phyloP scores from a whole-genome alignment of 23 tunicate species.

The Trididemnum miniatum region DNA sequence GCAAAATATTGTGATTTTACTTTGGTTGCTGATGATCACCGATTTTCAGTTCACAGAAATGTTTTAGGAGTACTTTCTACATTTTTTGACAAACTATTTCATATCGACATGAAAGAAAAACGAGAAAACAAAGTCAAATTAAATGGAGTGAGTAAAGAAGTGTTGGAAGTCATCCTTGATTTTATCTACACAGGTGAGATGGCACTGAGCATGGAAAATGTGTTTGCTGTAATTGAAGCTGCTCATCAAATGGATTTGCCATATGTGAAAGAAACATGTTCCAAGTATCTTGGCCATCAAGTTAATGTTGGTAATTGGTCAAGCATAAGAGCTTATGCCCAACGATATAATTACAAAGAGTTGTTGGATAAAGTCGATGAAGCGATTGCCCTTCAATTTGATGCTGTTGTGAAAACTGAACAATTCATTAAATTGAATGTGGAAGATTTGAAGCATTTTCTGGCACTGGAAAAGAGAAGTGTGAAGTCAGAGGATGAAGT shows the following conservation, averaged over 20 bases:
- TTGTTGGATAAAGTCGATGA: neutral
- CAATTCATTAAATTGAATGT: neutral
- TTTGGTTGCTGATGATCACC: neutral
- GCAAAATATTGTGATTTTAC: conserved; percentile 5
- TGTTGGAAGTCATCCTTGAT: neutral
- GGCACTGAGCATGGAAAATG: neutral
- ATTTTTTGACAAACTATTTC: neutral
- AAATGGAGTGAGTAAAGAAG: conserved; percentile 4
- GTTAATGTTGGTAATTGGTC: neutral
- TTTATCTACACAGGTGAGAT: neutral
- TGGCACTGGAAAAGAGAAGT: neutral
- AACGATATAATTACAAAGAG: neutral
- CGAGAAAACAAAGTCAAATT: neutral
- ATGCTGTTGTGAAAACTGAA: neutral
- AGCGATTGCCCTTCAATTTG: neutral
- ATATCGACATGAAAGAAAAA: neutral
- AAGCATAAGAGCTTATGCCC: neutral
- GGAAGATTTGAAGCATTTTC: neutral
- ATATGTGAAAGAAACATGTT: neutral
- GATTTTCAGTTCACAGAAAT: neutral
- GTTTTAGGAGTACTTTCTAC: neutral
- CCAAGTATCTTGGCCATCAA: neutral
- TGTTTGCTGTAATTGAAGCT: neutral
- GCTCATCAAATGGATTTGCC: neutral
- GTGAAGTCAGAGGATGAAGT: neutral